phyloP scores from a whole-genome alignment of 2,113 vertebrate species.

The Macrotus californicus region DNA sequence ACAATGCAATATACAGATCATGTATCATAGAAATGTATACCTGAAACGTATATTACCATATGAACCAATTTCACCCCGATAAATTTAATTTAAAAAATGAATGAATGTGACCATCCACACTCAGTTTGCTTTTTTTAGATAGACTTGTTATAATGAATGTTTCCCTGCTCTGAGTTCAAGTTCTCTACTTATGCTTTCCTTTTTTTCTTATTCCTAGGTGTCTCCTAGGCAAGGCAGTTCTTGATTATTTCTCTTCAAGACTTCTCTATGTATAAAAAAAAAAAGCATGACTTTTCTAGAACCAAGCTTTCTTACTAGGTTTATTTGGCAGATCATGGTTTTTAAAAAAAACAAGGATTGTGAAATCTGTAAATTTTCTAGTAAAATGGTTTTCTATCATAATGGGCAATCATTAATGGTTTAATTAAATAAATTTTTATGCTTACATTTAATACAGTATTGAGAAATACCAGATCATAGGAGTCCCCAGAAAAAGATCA shows the following conservation, averaged over 20 bases:
- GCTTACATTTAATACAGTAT: slow-evolving; percentile 30
- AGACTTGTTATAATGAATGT: neutral
- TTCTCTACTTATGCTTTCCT: neutral
- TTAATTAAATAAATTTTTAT: slow-evolving; percentile 5
- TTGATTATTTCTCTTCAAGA: slow-evolving; percentile 24
- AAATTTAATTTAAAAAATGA: neutral
- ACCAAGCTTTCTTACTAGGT: neutral
- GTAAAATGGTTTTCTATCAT: slow-evolving; percentile 6
- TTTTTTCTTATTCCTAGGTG: neutral
- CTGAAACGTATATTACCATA: no score
- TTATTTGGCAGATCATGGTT: neutral
- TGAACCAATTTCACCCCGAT: no score
- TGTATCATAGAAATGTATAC: no score
- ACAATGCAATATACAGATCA: no score
- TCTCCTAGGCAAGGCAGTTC: neutral
- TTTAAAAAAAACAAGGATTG: slow-evolving; percentile 2
- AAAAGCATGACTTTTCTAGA: neutral
- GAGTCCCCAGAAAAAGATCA: slow-evolving; percentile 19
- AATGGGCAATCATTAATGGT: neutral
- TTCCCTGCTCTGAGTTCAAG: neutral
- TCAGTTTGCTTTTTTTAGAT: neutral
- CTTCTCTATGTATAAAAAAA: neutral
- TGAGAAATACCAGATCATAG: slow-evolving; percentile 10
- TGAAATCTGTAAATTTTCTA: slow-evolving; percentile 37
- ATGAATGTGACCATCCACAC: neutral